Percentiles rank a stretch among this genome's conserved stretches.
Conservation (phyloP, 2,113 vertebrate genomes). For the Oreotrochilus melanogaster region DNA sequence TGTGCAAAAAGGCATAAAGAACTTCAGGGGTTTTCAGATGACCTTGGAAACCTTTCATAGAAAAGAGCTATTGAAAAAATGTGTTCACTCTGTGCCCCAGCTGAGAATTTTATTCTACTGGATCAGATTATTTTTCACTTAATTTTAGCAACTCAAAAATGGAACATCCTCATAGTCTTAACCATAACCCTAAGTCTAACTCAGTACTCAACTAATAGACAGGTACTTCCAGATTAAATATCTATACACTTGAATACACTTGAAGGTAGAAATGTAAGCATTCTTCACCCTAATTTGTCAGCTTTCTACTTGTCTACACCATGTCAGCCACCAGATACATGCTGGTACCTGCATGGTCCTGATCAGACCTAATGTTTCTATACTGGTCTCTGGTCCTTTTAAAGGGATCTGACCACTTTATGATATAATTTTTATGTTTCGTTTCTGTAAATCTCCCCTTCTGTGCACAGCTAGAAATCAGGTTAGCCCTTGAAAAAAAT, state of each 20-base stretch:
- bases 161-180: not conserved
- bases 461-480: not conserved
- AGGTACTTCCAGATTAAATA: not conserved
- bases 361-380: not conserved
- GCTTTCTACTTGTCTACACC: not conserved
- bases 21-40: not conserved
- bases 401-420: not conserved
- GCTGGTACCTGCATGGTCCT: not conserved
- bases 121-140: not conserved
- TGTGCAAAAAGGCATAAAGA: not conserved
- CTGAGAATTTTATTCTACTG: not conserved
- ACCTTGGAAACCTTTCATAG: not conserved
- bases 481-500: not conserved
- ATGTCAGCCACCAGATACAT: not conserved
- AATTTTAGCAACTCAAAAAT: not conserved
- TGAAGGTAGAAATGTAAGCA: not conserved
- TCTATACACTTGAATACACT: not conserved
- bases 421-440: not conserved
- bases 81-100: not conserved
- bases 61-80: not conserved
- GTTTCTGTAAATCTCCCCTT: not conserved
- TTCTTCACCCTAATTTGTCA: not conserved
- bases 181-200: not conserved
- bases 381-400: not conserved
- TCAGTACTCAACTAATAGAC: not conserved